phyloP scores from a whole-genome alignment of 1,140 invertebrate species.

The Holotrichia oblita region DNA sequence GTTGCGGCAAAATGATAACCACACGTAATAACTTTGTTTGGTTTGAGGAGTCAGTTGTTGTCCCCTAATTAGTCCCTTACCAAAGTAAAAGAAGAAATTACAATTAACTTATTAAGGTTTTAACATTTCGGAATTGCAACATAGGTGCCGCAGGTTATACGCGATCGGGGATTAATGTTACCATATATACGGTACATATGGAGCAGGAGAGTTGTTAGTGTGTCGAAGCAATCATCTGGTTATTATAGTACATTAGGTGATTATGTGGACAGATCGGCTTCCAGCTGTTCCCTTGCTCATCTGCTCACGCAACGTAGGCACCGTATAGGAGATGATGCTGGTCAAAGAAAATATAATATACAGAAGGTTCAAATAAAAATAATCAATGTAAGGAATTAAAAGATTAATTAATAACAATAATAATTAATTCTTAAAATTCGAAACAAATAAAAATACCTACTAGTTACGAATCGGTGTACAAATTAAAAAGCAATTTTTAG shows the following conservation, averaged over 20 bases:
- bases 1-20: not conserved
- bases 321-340: not conserved
- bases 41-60: constrained; percentile 15
- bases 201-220: constrained; percentile 15
- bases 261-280: constrained; percentile 29
- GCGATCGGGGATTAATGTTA: not conserved
- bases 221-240: constrained; percentile 25
- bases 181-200: constrained; percentile 15
- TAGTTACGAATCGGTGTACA: no score
- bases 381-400: no score
- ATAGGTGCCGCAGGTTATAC: not conserved
- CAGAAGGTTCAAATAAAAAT: not conserved
- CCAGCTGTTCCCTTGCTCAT: constrained; percentile 30
- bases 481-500: no score
- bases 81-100: constrained; percentile 31
- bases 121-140: constrained; percentile 21
- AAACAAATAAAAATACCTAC: no score
- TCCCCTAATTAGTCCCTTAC: not conserved
- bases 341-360: not conserved
- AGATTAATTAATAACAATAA: no score
- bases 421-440: no score
- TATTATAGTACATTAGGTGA: constrained; percentile 34
- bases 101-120: constrained; percentile 6
- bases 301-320: constrained; percentile 26
- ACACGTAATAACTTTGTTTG: constrained; percentile 20